Evolutionary conservation across 2,113 vertebrate species (phyloP), one percentile per base, ranked within the genome.

Genomic region (Amblyopsis rosae): DNA sequence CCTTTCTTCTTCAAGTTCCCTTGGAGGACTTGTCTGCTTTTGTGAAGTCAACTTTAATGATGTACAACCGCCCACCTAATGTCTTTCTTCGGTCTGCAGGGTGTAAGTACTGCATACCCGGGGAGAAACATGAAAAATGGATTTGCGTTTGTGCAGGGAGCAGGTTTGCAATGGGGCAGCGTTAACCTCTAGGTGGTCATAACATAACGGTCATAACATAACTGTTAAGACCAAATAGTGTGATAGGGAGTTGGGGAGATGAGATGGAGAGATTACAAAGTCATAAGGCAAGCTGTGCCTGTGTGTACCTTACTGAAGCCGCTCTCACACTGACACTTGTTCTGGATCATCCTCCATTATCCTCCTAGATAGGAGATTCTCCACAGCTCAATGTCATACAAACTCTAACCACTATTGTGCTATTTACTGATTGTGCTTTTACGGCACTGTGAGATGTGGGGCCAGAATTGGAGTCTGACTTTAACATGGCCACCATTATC

Each of bases 181-280:
- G 73, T 41, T 59, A 71, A 85, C 88, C 88, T 60, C 26, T 59
- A 67, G 88, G 88, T 79, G 58, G 67, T 74, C 79, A 90, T 87
- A 26, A 26, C 26, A 26, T 26, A 26, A 26, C 26, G 26, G 26
- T 26, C 26, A 26, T 26, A 26, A 26, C 2, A 3, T 26, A 80
- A 86, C 79, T 73, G 77, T 79, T 79, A 62, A 82, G 82, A 84
- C 81, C 81, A 41, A 72, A 70, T 59, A 12, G 64, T 67, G 79
- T n/a, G 77, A 86, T 77, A 71, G 72, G 66, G 70, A 59, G 66
- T 73, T 54, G 64, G 59, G 58, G 47, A 57, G 79, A 82, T 70
- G 60, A 72, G 82, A 88, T 87, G 65, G 70, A 26, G 26, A 26
- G 26, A 26, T 26, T 26, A 26, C 2, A 67, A 78, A 79, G 78